Evolutionary conservation across 2,113 vertebrate species (phyloP).

Genomic region (Centropus unirufus): DNA sequence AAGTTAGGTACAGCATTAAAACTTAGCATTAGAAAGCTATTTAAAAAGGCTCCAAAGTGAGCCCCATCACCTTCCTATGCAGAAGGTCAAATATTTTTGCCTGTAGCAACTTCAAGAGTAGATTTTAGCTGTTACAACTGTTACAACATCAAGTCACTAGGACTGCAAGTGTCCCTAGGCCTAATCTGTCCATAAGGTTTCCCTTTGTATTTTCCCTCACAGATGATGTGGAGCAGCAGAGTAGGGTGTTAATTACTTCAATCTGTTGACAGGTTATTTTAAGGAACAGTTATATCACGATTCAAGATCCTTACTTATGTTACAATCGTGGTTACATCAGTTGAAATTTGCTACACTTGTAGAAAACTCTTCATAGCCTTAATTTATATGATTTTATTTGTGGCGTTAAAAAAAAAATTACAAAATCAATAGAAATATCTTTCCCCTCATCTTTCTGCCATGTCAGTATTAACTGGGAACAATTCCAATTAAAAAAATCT

Average conservation of each 20-base stretch:
- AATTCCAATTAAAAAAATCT: neutral
- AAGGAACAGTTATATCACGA: neutral
- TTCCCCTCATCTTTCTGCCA: neutral
- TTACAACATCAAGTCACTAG: rapidly evolving
- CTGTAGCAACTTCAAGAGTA: neutral
- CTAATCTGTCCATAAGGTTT: neutral
- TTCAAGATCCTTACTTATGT: neutral
- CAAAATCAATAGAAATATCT: neutral
- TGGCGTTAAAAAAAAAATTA: neutral
- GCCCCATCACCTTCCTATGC: neutral
- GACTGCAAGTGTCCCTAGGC: neutral
- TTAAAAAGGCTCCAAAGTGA: neutral
- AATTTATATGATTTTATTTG: neutral
- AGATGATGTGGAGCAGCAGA: neutral
- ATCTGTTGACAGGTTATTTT: neutral
- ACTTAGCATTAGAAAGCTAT: neutral
- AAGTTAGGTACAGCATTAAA: neutral
- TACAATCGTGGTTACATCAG: neutral
- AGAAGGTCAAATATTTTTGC: neutral
- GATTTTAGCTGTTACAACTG: neutral
- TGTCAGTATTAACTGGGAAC: neutral
- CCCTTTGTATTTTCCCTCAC: neutral
- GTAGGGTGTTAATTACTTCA: neutral
- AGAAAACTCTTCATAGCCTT: neutral
- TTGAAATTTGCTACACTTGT: neutral